Base-by-base conservation (phyloP, 2,113 vertebrate genomes). In the Lethenteron camtschaticum region DNA sequence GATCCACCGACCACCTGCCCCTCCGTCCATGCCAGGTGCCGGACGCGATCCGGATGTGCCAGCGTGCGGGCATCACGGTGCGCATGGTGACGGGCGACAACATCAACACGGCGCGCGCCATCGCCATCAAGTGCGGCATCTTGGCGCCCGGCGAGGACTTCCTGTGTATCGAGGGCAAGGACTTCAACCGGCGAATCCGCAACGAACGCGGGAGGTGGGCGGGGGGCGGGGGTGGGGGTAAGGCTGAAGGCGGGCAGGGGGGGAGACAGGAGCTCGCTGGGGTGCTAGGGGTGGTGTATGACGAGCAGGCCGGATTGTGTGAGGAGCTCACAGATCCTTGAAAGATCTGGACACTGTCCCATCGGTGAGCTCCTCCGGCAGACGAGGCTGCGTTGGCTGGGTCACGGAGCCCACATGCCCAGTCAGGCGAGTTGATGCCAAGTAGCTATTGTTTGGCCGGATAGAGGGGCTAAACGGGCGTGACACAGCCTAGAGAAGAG, bases 81-180 rank as follows among this genome's bases (percentile, higher is more conserved):
- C 83, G 87, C 68, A 90, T 90, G 88, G 88, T 90, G 72, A 90
- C 87, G 0, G 88, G 88, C 1, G 88, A 89, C 76, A 89, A 89
- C 77, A 87, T 89, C 75, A 87, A 86, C 79, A 89, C 87, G 0
- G 87, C 87, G 56, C 79, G 88, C 13, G 88, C 88, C 75, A 90
- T 90, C 0, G 87, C 88, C 1, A 82, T 80, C 70, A 90, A 90
- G 75, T 90, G 88, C 4, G 87, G 88, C 76, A 90, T 90, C 76
- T 85, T 89, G 71, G 86, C 86, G 71, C 84, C 87, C 0, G 87
- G 86, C 2, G 88, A 90, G 69, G 88, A 90, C 74, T 88, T 89
- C 73, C 78, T 90, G 71, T 89, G 87, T 76, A 69, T 90, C 69
- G 87, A 90, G 16, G 88, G 88, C 18, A 89, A 89, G 76, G 88